Evolutionary conservation across 2,888 invertebrate species (phyloP), one percentile per base, ranked within the genome.

Genomic region (Yponomeuta sedellus): DNA sequence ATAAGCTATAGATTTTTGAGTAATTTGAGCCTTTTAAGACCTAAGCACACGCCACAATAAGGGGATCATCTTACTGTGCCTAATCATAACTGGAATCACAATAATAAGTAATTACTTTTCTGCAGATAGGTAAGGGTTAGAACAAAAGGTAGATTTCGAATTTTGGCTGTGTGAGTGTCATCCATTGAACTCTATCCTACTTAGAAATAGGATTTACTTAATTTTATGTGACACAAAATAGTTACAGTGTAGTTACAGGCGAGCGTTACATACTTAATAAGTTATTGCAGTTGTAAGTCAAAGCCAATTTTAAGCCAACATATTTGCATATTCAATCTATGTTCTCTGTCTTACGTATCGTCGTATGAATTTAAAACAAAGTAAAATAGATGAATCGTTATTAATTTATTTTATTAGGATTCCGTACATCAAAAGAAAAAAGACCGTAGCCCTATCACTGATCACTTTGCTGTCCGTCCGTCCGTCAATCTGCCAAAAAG

Each of bases 101-200:
- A 25, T 25, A 59, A 16, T 44, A 25, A 25, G 39, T 25, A 66
- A 19, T 68, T 61, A 64, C 20, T 63, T 67, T 12, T 52, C 20
- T 11, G 59, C 25, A 12, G 20, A 59, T 59, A 12, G 20, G 20
- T 59, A 59, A 19, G 67, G 64, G 64, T 65, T 67, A 67, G 66
- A 12, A 52, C 44, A 52, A 52, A 52, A 16, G 16, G 44, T 52
- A 12, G 12, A 12, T 52, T 52, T 25, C 28, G 16, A 61, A 28
- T 11, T 64, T 69, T 71, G 81, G 83, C 80, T 81, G 82, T 83
- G 82, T 75, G 69, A 72, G 70, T 75, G 69, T 73, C 72, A 68
- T 74, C 74, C 71, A 61, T n/a, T 20, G 20, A 61, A 34, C 34
- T 12, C 44, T 52, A 16, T 16, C 44, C 44, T 12, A 16, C 44